Evolutionary conservation across 2,113 vertebrate species (phyloP).

Genomic region (Crotalus horridus): DNA sequence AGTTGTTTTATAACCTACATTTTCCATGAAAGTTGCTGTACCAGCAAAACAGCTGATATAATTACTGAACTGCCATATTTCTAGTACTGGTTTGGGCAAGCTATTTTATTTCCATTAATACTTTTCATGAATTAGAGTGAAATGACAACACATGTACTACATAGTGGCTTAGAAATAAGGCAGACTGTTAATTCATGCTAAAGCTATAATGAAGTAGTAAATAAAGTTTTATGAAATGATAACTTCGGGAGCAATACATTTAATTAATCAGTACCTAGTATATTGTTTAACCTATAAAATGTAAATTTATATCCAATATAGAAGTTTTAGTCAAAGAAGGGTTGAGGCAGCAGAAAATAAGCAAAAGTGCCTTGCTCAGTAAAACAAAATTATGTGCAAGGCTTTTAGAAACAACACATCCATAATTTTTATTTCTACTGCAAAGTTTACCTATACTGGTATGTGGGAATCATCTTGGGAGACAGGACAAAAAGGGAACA

Average conservation of each 20-base stretch:
- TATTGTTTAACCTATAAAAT: constrained; percentile 35
- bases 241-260: constrained; percentile 25
- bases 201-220: constrained; percentile 27
- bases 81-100: constrained; percentile 25
- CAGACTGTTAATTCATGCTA: not conserved
- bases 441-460: constrained; percentile 1
- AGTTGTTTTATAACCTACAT: not conserved
- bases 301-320: constrained; percentile 29
- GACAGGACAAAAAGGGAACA: not conserved
- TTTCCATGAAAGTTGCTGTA: constrained; percentile 33
- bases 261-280: constrained; percentile 38
- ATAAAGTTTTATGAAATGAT: not conserved
- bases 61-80: constrained; percentile 22
- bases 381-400: constrained; percentile 38
- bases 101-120: constrained; percentile 37
- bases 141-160: constrained; percentile 27
- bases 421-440: constrained; percentile 3
- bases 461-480: not conserved
- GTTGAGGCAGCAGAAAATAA: constrained; percentile 40
- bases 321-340: constrained; percentile 37
- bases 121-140: constrained; percentile 30
- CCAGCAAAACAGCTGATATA: constrained; percentile 28
- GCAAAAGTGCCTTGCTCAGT: constrained; percentile 10
- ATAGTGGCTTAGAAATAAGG: not conserved
- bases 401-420: constrained; percentile 9